Evolutionary conservation across 1,140 invertebrate genomes (phyloP), one percentile per base, ranked within the genome.

Genomic region (Tetramorium simillimum): DNA sequence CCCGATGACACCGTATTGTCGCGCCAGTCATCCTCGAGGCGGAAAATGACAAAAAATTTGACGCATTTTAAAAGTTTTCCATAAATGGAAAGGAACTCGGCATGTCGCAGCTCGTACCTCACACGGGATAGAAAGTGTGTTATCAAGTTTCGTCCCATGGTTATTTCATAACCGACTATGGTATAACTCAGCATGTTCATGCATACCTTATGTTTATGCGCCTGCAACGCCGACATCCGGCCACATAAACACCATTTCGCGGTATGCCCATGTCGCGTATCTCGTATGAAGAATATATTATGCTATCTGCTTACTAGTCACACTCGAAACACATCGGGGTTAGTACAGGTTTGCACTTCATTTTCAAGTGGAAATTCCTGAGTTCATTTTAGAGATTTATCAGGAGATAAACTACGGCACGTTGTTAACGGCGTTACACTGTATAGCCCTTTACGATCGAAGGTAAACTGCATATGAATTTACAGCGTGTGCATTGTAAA

Each of bases 91-190:
- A 70, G 62, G 33, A 90, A 67, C 85, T 81, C 28, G 33, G 46
- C 28, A 60, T 10, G 21, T 21, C 40, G 40, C 12, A 43, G 67
- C 18, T 56, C n/a, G 56, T 40, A 21, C 46, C 78, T 18, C 24
- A 65, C 56, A n/a, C 37, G 24, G 51, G 67, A 87, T 82, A 76
- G 86, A 88, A 89, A 91, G 69, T 87, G 63, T 77, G 70, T 91
- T 91, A 91, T 89, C 88, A 88, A 91, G 88, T 91, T 91, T 86
- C 86, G 86, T 85, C 63, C 80, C 80, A 91, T 91, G 90, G 86
- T 91, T 91, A 91, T 91, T 91, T 91, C 82, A 88, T 91, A 89
- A 84, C 82, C 72, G 56, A 65, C 85, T 67, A 51, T 56, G 86
- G 70, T 88, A 89, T 91, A 85, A 91, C 76, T 90, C 89, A 82